Evolutionary conservation across 2,888 invertebrate genomes (phyloP), one percentile per base, ranked within the genome.

Genomic region (Dicranocentrus wangi): DNA sequence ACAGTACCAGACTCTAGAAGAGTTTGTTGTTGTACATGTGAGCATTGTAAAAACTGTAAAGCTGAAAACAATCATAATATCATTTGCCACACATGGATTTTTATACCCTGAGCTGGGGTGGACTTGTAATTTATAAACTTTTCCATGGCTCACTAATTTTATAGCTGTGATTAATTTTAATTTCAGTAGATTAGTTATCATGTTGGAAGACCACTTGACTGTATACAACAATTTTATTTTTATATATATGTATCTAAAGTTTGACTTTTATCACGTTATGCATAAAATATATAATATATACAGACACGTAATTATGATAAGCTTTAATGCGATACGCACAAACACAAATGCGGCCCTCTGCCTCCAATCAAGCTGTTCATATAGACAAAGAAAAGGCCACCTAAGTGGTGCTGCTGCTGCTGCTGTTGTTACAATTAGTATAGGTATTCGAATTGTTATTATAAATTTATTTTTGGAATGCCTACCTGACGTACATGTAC

Each of bases 91-190:
- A 55, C 21, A 10, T 55, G 55, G 51, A 8, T 2, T 53, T 21
- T 53, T 53, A 53, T 53, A n/a, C 47, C 47, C 10, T 15, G 17
- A 13, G n/a, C 17, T 47, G 17, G 7, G 47, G 47, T n/a, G 53
- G 21, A 60, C 17, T 60, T 28, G 60, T 60, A 60, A 25, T 55
- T 79, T 79, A 43, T 43, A 42, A 71, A 28, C 72, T 28, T 27
- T 72, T 80, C 80, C 73, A 80, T 73, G 80, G 73, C 73, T 80
- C 80, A 80, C 47, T 80, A 73, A 73, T 80, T 80, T 80, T 80
- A 80, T 80, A 68, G 69, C 71, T 19, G 73, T 51, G 72, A 80
- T 73, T 73, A 80, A 53, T 47, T 73, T 69, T 71, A 79, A 79
- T 73, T 80, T 73, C 78, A 53, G 63, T 21, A 42, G 63, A 68